Evolutionary conservation across 2,888 invertebrate species (phyloP).

Genomic region (Gibbula magus): DNA sequence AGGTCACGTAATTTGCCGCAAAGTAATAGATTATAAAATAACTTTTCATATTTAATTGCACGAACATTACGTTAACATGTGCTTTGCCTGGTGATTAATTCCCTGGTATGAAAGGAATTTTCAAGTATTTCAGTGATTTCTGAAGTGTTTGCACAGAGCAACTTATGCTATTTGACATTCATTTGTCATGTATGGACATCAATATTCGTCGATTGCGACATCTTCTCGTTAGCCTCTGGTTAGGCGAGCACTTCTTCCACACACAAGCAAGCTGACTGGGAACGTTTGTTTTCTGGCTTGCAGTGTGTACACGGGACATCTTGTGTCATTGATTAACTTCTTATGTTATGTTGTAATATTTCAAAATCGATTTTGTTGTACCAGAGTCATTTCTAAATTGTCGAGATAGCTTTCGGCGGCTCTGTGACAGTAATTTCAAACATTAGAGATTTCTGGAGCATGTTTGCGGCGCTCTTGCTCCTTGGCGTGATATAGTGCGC

Average conservation of each 20-base stretch:
- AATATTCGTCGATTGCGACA: background rate
- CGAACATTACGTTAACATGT: too few relatives aligned
- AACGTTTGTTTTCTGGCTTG: background rate
- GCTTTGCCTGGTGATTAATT: background rate
- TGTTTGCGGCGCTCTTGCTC: too few relatives aligned
- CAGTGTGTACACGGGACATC: background rate
- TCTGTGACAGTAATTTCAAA: too few relatives aligned
- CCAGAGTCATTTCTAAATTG: background rate
- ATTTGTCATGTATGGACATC: background rate
- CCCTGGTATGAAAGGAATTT: background rate
- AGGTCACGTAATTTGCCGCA: too few relatives aligned
- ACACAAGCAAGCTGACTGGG: background rate
- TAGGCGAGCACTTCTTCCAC: background rate
- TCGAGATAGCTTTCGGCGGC: too few relatives aligned
- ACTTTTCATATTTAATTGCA: too few relatives aligned
- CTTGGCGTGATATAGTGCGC: too few relatives aligned
- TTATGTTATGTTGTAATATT: background rate
- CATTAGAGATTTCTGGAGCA: too few relatives aligned
- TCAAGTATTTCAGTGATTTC: background rate
- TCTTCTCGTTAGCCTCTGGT: background rate
- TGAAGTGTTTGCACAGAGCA: background rate
- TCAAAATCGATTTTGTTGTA: background rate
- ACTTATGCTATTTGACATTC: background rate
- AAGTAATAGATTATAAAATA: too few relatives aligned
- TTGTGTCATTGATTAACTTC: background rate